phyloP scores from a whole-genome alignment of 2,888 invertebrate species.

The Carcina quercana region DNA sequence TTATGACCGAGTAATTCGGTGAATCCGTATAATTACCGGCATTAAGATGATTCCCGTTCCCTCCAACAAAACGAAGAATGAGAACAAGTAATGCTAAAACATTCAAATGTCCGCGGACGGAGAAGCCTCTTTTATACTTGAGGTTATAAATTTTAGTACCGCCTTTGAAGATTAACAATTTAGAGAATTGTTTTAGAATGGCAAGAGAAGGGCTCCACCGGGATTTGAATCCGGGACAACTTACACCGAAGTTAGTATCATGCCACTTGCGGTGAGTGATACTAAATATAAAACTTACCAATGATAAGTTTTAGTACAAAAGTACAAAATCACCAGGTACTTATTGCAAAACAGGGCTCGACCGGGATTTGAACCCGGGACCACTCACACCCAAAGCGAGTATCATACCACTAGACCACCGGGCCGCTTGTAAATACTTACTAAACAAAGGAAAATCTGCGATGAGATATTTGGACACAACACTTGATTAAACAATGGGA shows the following conservation, averaged over 20 bases:
- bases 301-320: too few relatives aligned
- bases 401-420: conserved; percentile 62
- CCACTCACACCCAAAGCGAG: conserved; percentile 50
- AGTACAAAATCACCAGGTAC: too few relatives aligned
- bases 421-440: conserved; percentile 27
- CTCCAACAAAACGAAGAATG: conserved; percentile 42
- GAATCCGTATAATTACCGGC: conserved; percentile 73
- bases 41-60: conserved; percentile 70
- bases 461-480: background rate
- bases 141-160: conserved; percentile 57
- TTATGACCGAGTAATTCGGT: conserved; percentile 71
- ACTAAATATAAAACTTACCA: too few relatives aligned
- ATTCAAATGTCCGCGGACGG: conserved; percentile 64
- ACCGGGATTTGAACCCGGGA: conserved; percentile 65
- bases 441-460: background rate
- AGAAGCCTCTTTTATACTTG: conserved; percentile 40
- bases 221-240: conserved; percentile 66
- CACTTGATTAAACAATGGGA: background rate
- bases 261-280: too few relatives aligned
- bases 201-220: conserved; percentile 39
- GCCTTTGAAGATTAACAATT: conserved; percentile 40
- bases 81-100: conserved; percentile 63
- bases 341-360: conserved; percentile 26
- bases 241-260: conserved; percentile 48
- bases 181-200: conserved; percentile 27